These are phyloP conservation scores for Xiphophorus maculatus DNA, from an alignment of 2,113 vertebrate species.

Conservation along the genomic window DNA sequence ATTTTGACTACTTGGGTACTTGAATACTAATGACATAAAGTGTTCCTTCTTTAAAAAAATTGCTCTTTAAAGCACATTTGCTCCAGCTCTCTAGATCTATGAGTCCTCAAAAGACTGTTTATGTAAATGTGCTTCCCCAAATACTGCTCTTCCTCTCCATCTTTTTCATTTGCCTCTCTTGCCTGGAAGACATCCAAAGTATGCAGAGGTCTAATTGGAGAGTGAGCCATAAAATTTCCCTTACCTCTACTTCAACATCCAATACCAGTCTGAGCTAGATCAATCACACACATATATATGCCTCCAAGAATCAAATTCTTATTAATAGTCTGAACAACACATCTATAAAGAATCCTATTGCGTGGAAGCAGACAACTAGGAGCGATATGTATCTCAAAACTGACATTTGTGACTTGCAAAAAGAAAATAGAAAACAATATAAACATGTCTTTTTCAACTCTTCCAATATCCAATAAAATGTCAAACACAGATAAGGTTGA, in stretches of 20 bases:
- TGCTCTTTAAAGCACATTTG: conserved; percentile 30
- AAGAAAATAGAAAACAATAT: conserved; percentile 38
- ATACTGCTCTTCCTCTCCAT: conserved; percentile 45
- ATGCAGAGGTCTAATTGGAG: conserved; percentile 66
- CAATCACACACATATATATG: conserved; percentile 65
- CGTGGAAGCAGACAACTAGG: background rate
- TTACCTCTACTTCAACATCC: conserved; percentile 58
- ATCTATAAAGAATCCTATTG: conserved; percentile 9
- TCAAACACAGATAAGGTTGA: conserved; percentile 47
- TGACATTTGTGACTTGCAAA: background rate
- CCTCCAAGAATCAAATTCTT: conserved; percentile 37
- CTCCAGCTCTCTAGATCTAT: conserved; percentile 24
- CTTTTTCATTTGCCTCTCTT: conserved; percentile 60
- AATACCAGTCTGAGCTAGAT: conserved; percentile 62
- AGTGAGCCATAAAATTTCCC: conserved; percentile 64
- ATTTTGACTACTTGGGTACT: background rate
- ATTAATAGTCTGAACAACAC: conserved; percentile 16
- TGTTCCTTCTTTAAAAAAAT: conserved; percentile 38
- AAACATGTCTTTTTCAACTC: background rate
- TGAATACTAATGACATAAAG: background rate
- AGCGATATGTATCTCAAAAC: conserved; percentile 12
- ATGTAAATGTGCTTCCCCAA: conserved; percentile 59
- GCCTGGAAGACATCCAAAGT: conserved; percentile 69
- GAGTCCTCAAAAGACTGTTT: conserved; percentile 41
- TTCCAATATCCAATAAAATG: conserved; percentile 16